Evolutionary conservation across 2,797 vertebrate species (phyloP), one percentile per base, ranked within the genome.

Genomic region (Fringilla coelebs): DNA sequence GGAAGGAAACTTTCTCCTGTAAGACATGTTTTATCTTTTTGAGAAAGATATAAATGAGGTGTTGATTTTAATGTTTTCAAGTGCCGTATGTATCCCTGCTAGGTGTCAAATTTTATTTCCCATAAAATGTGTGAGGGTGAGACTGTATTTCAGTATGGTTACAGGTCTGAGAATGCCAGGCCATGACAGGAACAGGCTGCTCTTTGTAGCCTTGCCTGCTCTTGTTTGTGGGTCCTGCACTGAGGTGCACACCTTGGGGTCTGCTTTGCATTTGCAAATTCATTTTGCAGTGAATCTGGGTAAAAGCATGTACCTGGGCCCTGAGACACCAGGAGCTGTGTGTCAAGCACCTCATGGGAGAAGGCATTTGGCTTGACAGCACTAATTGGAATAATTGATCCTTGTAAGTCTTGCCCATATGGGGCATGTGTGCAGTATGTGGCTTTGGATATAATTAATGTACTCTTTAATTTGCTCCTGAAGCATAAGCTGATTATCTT

Each of bases 171-270:
- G 67, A 40, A 51, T 78, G 51, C 7, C 57, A 66, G 54, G 43
- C 25, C 29, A 4, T 28, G 43, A 36, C 24, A 34, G 24, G 46
- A 74, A 12, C 3, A 54, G 75, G 28, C 38, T 46, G 19, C 72
- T 7, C 3, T 36, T 48, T 61, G 40, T 41, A 76, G 62, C 57
- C 49, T 58, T 0, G 0, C 55, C 52, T 67, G 25, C 29, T 5
- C 0, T 0, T n/a, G 32, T 52, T 43, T 1, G 3, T 70, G 29
- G 45, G 40, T 73, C 26, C 19, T 46, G 40, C 34, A 28, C 58
- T 28, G 2, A 57, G n/a, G 38, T 52, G 26, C 31, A 60, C 58
- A 19, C 26, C 40, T 36, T 18, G 40, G n/a, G 31, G 9, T 46
- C 66, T 77, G n/a, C 25, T 60, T 52, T 34, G 52, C 28, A 9